Evolutionary conservation across 2,888 invertebrate species (phyloP), one percentile per base, ranked within the genome.

Genomic region (Drosophila recens): DNA sequence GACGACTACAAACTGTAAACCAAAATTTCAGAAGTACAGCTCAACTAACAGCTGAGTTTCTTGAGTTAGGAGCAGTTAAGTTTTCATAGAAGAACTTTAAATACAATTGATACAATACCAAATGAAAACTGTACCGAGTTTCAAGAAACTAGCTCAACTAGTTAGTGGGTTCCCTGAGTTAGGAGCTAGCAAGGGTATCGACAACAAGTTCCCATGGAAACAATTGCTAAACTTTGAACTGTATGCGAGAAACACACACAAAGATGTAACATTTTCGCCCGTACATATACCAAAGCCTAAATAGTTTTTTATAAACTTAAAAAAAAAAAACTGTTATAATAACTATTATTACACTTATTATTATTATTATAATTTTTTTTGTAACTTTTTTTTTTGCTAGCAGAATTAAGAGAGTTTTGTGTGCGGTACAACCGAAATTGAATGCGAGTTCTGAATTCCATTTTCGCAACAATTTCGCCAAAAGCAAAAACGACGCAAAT

Each of bases 211-310:
- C 5, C 20, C 10, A 43, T 5, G 27, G 27, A 5, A 27, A 17
- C 4, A 8, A 34, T 53, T 27, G 40, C 23, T 27, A 30, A 72
- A 57, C 71, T 75, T 73, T 73, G 68, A 76, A 76, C 73, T 77
- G 75, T 79, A 46, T 64, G 75, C 75, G 71, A 63, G 46, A 23
- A 27, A 27, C 5, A 56, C 9, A 23, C 30, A 54, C 6, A 36
- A n/a, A 23, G 15, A 10, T 38, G 57, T 58, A 2, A 33, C 42
- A 61, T 56, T 48, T 58, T 79, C 82, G 86, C 79, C 43, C 81
- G 59, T 81, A 88, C 83, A 65, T 62, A 84, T 86, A 88, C 84
- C 84, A 84, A 84, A 84, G 84, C 69, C 78, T 79, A 73, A 65
- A 75, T 82, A 80, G 65, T 64, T 64, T 68, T 72, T 63, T 61